Evolutionary conservation across 2,113 vertebrate genomes (phyloP), one percentile per base, ranked within the genome.

Genomic region (Gnathonemus longibarbis): DNA sequence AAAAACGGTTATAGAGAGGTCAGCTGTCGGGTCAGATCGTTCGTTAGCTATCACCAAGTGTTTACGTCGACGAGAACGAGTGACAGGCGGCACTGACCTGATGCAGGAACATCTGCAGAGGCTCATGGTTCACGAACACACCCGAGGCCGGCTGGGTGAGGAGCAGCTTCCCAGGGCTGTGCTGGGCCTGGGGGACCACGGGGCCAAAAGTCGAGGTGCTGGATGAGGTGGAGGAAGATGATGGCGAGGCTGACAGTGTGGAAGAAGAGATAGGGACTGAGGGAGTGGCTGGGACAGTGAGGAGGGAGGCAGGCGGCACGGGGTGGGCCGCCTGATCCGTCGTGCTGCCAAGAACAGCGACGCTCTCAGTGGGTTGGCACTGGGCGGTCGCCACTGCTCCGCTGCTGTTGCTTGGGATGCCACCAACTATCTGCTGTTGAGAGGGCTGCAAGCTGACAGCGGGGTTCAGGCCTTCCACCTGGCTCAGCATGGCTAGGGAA

Each of bases 101-200:
- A 90, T 98, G 98, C 50, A 99, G 96, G 94, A 99, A 98, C 97
- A 99, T 97, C 93, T 98, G 97, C 90, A 98, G 95, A 90, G 97
- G 96, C 90, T 99, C 98, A 91, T 97, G 98, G 94, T 95, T 97
- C 90, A 99, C 92, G 93, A 98, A 96, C 89, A 97, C 95, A 24
- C 97, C 95, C 3, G 97, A 49, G 2, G 96, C 90, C 11, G 96
- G 94, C 91, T 96, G 97, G n/a, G 97, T 96, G 92, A 98, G 95
- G 90, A 98, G 93, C 89, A 99, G 96, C 93, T 98, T 97, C 88
- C 98, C 98, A 0, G 98, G 97, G 92, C 97, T 98, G 91, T 98
- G 97, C n/a, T 97, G 96, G 48, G 95, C 87, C 50, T 92, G 94
- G 0, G 94, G 91, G 3, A 95, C 89, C 42, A 94, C 91, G 94